phyloP scores from a whole-genome alignment of 2,113 vertebrate genomes.

The Amazona vittata region DNA sequence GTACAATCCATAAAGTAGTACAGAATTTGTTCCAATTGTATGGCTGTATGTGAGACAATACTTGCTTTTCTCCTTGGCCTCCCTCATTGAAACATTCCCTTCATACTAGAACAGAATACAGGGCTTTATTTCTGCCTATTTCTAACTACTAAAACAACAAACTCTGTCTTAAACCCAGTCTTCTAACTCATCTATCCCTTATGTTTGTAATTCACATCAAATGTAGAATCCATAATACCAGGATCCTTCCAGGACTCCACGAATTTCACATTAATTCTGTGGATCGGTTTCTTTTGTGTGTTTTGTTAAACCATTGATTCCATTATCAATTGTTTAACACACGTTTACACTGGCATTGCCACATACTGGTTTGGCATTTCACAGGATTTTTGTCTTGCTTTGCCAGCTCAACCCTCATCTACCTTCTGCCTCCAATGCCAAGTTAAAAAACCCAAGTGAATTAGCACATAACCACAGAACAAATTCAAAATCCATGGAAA shows the following conservation, averaged over 20 bases:
- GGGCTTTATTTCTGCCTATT: background rate
- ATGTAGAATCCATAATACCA: background rate
- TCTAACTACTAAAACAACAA: background rate
- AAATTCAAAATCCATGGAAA: background rate
- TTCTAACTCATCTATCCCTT: background rate
- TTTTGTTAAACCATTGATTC: background rate
- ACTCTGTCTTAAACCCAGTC: background rate
- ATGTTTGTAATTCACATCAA: background rate
- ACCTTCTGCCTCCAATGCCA: background rate
- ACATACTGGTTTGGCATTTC: background rate
- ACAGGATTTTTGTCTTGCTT: background rate
- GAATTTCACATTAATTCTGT: background rate
- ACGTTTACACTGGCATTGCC: background rate
- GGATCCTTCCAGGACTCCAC: background rate
- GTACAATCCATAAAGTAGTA: background rate
- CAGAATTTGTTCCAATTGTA: background rate
- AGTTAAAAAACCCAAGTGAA: background rate
- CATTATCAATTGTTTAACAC: background rate
- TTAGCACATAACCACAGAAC: background rate
- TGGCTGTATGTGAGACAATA: accelerated
- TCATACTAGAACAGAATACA: background rate
- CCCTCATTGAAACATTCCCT: background rate
- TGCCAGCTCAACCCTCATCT: background rate
- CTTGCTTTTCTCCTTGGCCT: background rate
- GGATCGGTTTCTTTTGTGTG: background rate